Percentiles rank a stretch among this genome's conserved stretches.
Evolutionary conservation across 2,888 invertebrate genomes (phyloP).

Genomic region (Drosophila limbata): DNA sequence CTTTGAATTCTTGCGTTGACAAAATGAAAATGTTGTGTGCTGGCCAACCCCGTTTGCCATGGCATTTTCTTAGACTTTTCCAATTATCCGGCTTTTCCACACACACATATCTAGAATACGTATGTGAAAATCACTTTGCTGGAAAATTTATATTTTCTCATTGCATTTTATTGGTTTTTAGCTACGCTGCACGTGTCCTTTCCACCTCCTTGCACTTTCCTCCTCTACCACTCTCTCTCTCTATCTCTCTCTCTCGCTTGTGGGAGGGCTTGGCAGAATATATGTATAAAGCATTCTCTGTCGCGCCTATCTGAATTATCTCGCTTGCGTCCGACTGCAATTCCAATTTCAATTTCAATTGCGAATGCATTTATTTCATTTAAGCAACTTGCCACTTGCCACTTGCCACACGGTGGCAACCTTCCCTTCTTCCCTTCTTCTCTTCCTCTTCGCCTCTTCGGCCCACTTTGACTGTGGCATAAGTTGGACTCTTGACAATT

Average conservation of each 20-base stretch:
- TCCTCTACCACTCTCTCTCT: neutral
- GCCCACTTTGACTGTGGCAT: neutral
- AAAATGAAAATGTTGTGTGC: conserved; percentile 9
- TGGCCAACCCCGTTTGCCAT: conserved; percentile 3
- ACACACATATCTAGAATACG: neutral
- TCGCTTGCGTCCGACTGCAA: conserved; percentile 18
- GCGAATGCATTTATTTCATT: conserved; percentile 65
- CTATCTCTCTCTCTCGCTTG: too few relatives aligned
- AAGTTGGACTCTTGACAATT: neutral
- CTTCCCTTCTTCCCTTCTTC: too few relatives aligned
- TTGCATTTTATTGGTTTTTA: conserved; percentile 70
- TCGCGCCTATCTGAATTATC: conserved; percentile 1
- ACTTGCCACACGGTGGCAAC: conserved; percentile 4
- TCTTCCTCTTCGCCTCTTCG: neutral
- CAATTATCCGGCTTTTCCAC: neutral
- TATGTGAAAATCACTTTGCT: conserved; percentile 46
- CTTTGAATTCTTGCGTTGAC: conserved; percentile 33
- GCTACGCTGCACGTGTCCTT: conserved; percentile 41
- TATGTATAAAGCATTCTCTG: conserved; percentile 3
- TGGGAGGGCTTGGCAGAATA: neutral
- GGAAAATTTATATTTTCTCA: conserved; percentile 62
- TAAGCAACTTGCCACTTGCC: conserved; percentile 45
- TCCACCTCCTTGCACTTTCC: neutral
- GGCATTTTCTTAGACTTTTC: neutral
- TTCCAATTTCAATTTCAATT: conserved; percentile 51